These are phyloP conservation scores for Epinotia bilunana DNA, from an alignment of 2,888 invertebrate genomes.

Conservation along the genomic window DNA sequence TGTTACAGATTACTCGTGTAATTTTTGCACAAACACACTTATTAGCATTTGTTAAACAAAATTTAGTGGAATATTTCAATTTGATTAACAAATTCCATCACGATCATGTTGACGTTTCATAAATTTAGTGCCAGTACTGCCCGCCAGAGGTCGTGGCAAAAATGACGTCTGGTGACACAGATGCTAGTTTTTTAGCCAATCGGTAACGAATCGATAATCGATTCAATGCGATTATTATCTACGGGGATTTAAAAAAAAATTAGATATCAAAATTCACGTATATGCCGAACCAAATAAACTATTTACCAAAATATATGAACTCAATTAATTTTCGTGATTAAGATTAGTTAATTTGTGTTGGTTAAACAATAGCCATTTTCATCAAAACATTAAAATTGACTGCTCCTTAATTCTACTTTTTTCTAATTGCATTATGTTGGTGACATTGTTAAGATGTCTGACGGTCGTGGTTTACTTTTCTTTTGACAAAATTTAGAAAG, in stretches of 20 bases:
- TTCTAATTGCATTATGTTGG: slow-evolving; percentile 55
- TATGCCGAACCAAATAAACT: background rate
- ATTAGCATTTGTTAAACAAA: slow-evolving; percentile 54
- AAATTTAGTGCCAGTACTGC: slow-evolving; percentile 65
- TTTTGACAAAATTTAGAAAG: slow-evolving; percentile 70
- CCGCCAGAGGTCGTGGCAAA: slow-evolving; percentile 58
- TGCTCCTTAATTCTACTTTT: slow-evolving; percentile 51
- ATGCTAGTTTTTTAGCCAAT: slow-evolving; percentile 45
- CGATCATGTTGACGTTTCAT: slow-evolving; percentile 82
- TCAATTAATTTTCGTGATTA: background rate
- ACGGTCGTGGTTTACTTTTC: slow-evolving; percentile 73
- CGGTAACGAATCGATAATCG: slow-evolving; percentile 5
- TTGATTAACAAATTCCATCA: slow-evolving; percentile 76
- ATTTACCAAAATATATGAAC: background rate
- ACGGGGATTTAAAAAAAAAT: background rate
- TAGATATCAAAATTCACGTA: background rate
- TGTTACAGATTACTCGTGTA: slow-evolving; percentile 48
- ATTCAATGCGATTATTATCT: background rate
- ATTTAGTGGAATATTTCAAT: slow-evolving; percentile 73
- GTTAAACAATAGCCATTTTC: slow-evolving; percentile 16
- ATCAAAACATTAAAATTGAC: slow-evolving; percentile 33
- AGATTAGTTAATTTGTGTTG: background rate
- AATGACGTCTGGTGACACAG: slow-evolving; percentile 44
- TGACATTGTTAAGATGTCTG: slow-evolving; percentile 78
- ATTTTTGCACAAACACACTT: slow-evolving; percentile 52